phyloP scores from a whole-genome alignment of 2,888 invertebrate genomes.

The Scaptomyza tumidula region DNA sequence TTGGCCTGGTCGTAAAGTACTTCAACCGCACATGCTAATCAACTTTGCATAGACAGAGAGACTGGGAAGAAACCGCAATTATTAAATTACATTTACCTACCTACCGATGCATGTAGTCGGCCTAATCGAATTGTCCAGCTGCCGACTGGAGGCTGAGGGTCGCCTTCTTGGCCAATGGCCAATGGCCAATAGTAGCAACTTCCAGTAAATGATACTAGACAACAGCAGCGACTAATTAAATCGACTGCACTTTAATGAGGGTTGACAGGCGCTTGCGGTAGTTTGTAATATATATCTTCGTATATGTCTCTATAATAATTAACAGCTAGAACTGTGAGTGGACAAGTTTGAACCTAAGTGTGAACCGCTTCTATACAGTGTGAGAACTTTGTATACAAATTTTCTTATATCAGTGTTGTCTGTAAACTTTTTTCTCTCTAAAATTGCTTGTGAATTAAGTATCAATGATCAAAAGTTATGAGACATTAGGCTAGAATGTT shows the following conservation, averaged over 20 bases:
- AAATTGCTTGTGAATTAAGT: too few species aligned
- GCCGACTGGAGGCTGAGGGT: conserved; percentile 20
- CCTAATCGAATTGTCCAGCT: conserved; percentile 60
- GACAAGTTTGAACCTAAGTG: conserved; percentile 13
- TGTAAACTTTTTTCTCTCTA: background rate
- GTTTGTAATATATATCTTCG: conserved; percentile 24
- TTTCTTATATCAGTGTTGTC: too few species aligned
- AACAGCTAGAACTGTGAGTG: background rate
- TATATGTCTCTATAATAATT: conserved; percentile 18
- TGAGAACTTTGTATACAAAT: conserved; percentile 7
- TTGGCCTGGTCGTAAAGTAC: conserved; percentile 55
- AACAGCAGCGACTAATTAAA: conserved; percentile 60
- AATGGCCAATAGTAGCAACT: background rate
- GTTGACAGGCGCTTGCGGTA: conserved; percentile 54
- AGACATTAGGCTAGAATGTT: background rate
- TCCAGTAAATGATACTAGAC: conserved; percentile 40
- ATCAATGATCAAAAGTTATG: background rate
- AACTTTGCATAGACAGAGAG: conserved; percentile 46
- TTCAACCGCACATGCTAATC: conserved; percentile 77
- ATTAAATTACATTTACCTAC: conserved; percentile 73
- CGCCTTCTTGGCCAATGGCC: conserved; percentile 18
- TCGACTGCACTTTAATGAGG: conserved; percentile 48
- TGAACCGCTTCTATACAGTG: conserved; percentile 19
- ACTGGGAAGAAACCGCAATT: conserved; percentile 66
- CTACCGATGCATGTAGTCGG: conserved; percentile 16